Base-by-base conservation (phyloP, 2,113 vertebrate genomes). In the Zosterops borbonicus region DNA sequence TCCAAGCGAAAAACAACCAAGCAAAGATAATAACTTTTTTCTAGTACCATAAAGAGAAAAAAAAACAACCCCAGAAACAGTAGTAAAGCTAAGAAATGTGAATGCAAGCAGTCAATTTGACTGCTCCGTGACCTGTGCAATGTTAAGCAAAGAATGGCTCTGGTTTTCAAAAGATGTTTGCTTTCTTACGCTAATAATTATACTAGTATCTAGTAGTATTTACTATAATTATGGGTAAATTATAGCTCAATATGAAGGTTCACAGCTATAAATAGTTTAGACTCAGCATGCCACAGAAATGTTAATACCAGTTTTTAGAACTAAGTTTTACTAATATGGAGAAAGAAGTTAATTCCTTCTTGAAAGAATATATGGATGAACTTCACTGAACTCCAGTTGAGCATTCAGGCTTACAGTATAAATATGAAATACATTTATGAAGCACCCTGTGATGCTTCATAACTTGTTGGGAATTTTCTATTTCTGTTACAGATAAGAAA, bases 81-180 rank as follows among this genome's bases (percentile, higher is more conserved):
- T 24, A 35, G 5, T 9, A 23, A 65, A 59, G 2, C 9, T 75
- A 67, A 71, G 39, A 88, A 87, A 55, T 11, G 7, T 37, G 23
- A 65, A 44, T 27, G 27, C 8, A 91, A 70, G 9, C 33, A 20
- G 15, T 52, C 44, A 49, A 28, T 41, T n/a, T 55, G 20, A 63
- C 50, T 63, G 16, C 10, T 49, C 63, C n/a, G 22, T 74, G 64
- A 52, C 15, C 73, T 64, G 12, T 33, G 5, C 0, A 0, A 37
- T 5, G 6, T 44, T 59, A 80, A 62, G 44, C 25, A 56, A 88
- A 88, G 24, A 63, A 83, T 25, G 24, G 18, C 10, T 75, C 29
- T 73, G 53, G 1, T 76, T 56, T 90, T 68, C 62, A 4, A 80
- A 63, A 85, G 52, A 35, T 14, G 2, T 13, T 75, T 76, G 4